Conservation (phyloP, 2,797 vertebrate genomes). For the Leptodactylus fallax region DNA sequence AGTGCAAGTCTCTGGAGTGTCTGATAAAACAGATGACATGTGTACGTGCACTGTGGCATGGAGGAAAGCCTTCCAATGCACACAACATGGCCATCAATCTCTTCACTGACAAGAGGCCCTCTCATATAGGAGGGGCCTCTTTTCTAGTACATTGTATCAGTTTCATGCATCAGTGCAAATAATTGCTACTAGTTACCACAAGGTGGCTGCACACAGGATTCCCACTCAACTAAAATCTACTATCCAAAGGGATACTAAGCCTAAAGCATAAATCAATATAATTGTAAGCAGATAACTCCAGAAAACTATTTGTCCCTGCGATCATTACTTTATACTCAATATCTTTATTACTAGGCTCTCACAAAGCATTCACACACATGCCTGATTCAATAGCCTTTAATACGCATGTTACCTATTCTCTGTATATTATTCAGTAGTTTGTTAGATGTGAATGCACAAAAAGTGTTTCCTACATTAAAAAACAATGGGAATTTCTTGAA, state of each 20-base stretch:
- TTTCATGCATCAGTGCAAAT: background rate
- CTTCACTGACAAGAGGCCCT: conserved; percentile 18
- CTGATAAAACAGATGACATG: conserved; percentile 39
- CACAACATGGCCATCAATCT: conserved; percentile 38
- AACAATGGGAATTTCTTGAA: background rate
- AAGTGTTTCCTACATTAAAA: background rate
- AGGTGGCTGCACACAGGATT: background rate
- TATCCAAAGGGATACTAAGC: background rate
- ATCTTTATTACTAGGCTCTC: no score
- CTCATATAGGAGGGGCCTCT: background rate
- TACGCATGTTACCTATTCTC: no score
- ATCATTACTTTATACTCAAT: background rate
- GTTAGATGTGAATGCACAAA: no score
- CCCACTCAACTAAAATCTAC: background rate
- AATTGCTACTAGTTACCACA: background rate
- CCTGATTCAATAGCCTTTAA: no score
- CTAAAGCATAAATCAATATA: background rate
- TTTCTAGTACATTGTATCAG: background rate
- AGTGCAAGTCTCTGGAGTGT: conserved; percentile 40
- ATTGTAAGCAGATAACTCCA: background rate
- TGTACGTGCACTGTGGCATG: conserved; percentile 59
- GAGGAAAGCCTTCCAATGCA: background rate
- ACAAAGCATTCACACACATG: no score
- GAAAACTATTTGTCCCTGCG: background rate
- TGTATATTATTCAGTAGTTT: no score